Percentiles rank a stretch among this genome's conserved stretches.
These are phyloP conservation scores for Alligator mississippiensis DNA, from an alignment of 2,113 vertebrate species.

Conservation along the genomic window DNA sequence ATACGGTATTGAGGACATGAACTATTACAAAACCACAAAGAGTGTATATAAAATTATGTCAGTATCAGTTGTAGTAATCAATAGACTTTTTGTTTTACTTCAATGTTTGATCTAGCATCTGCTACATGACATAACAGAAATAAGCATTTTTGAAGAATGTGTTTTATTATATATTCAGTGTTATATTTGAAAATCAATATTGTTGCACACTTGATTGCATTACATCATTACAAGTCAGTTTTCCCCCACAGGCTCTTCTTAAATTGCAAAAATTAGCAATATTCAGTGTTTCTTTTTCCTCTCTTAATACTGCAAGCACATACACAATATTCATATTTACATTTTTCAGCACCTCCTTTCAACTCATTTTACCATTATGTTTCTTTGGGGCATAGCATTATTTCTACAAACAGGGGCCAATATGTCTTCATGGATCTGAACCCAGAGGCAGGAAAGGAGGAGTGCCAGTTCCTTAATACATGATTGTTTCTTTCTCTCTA, in stretches of 20 bases:
- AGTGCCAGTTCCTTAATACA: not conserved
- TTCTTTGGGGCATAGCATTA: not conserved
- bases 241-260: constrained; percentile 7
- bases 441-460: not conserved
- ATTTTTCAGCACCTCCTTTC: not conserved
- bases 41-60: not conserved
- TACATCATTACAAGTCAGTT: not conserved
- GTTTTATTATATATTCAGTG: constrained; percentile 20
- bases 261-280: constrained; percentile 56
- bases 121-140: constrained; percentile 8
- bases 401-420: not conserved
- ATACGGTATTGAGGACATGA: constrained; percentile 27
- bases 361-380: not conserved
- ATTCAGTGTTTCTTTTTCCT: constrained; percentile 44
- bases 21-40: constrained; percentile 7
- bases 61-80: constrained; percentile 54
- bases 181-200: constrained; percentile 57
- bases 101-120: constrained; percentile 18
- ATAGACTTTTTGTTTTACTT: constrained; percentile 44
- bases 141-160: constrained; percentile 28
- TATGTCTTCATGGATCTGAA: not conserved
- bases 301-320: not conserved
- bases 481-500: not conserved
- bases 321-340: not conserved
- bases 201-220: not conserved